Percentiles rank a stretch among this genome's conserved stretches.
These are phyloP conservation scores for Zosterops japonicus DNA, from an alignment of 2,113 vertebrate species.

Conservation along the genomic window DNA sequence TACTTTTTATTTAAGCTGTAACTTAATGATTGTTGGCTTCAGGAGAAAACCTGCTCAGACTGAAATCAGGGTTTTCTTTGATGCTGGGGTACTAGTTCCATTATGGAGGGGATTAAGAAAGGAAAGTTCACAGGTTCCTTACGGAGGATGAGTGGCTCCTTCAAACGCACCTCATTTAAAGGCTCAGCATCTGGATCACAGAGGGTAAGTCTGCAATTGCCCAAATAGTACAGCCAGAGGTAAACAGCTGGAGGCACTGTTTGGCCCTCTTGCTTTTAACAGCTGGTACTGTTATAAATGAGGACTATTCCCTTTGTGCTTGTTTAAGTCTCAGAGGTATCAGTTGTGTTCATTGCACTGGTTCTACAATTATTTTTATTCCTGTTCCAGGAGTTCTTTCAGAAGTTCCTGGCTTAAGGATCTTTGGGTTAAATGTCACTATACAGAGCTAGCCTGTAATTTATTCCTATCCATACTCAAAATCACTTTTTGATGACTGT, in stretches of 20 bases:
- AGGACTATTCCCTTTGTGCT: background rate
- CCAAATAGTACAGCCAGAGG: background rate
- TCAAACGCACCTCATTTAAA: constrained; percentile 88
- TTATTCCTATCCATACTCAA: background rate
- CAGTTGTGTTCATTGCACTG: background rate
- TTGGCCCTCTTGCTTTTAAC: background rate
- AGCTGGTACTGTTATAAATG: background rate
- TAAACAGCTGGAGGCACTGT: background rate
- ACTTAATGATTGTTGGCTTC: background rate
- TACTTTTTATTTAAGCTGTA: background rate
- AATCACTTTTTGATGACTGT: background rate
- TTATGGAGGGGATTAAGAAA: constrained; percentile 71
- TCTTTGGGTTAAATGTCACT: background rate
- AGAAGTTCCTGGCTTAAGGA: background rate
- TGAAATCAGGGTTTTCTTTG: constrained; percentile 21
- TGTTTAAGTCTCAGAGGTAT: background rate
- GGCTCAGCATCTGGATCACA: constrained; percentile 89
- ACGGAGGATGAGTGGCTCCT: constrained; percentile 80
- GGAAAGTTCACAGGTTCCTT: constrained; percentile 65
- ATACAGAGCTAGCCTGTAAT: background rate
- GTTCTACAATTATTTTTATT: background rate
- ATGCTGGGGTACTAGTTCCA: background rate
- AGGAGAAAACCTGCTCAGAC: background rate
- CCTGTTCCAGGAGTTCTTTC: background rate
- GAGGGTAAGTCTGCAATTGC: constrained; percentile 82